Evolutionary conservation across 2,888 invertebrate species (phyloP), one percentile per base, ranked within the genome.

Genomic region (Balanococcus diminutus): DNA sequence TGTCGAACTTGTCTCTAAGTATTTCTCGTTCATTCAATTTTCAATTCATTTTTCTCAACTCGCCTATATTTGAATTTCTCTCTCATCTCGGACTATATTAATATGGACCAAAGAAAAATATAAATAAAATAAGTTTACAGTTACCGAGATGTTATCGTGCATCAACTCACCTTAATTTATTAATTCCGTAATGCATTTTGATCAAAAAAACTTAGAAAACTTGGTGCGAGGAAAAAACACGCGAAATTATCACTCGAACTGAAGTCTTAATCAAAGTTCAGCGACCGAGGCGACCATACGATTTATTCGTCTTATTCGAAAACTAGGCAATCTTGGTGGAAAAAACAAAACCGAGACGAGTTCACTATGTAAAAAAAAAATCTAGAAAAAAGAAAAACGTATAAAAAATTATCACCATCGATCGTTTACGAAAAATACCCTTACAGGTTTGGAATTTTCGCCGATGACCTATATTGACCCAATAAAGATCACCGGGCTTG

Each of bases 81-180:
- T n/a, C n/a, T n/a, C n/a, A n/a, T n/a, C n/a, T 36, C 36, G 36
- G 8, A 36, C 3, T 3, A 36, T 36, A 36, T 36, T 36, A 36
- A 36, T 8, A 5, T 36, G 36, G 4, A 36, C 8, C 36, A 42
- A 42, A 42, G 11, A 42, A 42, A 42, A 42, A 42, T 42, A 42
- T 11, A 42, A 9, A 42, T n/a, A 46, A 46, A 2, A n/a, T n/a
- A n/a, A n/a, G n/a, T n/a, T n/a, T n/a, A n/a, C n/a, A n/a, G n/a
- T n/a, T n/a, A n/a, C n/a, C n/a, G n/a, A n/a, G n/a, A n/a, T n/a
- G n/a, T n/a, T n/a, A n/a, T 46, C n/a, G 3, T 14, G n/a, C n/a
- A 28, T n/a, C 9, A 36, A 28, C 82, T 82, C 46, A 82, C 82
- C 82, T 82, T 82, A 82, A 82, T n/a, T 56, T 56, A 82, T 19